Percentiles rank a stretch among this genome's conserved stretches.
Evolutionary conservation across 1,140 invertebrate species (phyloP).

Genomic region (Drosophila cardini): DNA sequence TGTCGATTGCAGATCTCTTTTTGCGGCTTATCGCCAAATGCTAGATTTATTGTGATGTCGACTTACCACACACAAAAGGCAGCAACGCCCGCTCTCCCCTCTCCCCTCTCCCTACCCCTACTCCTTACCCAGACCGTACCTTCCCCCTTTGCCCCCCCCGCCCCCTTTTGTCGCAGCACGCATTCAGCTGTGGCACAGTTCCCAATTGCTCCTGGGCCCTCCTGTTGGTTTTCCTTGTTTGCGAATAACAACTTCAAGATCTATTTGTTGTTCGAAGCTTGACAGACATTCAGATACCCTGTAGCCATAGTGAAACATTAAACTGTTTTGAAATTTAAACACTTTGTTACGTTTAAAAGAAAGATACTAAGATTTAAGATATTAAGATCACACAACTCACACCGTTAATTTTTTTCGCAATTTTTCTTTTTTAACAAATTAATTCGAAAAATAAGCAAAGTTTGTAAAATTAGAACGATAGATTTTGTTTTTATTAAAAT

Average conservation of each 20-base stretch:
- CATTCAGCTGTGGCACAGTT: conserved; percentile 48
- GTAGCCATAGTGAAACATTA: background rate
- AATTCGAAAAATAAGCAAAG: too few relatives aligned
- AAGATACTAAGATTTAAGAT: too few relatives aligned
- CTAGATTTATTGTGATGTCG: conserved; percentile 80
- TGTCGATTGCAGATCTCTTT: conserved; percentile 48
- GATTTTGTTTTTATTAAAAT: too few relatives aligned
- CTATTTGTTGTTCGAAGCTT: background rate
- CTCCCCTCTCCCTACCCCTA: background rate
- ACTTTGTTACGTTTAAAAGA: too few relatives aligned
- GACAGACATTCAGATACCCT: background rate
- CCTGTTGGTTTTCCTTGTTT: conserved; percentile 27
- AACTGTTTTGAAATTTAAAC: background rate
- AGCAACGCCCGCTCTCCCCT: background rate
- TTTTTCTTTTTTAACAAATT: too few relatives aligned
- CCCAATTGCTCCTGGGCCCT: conserved; percentile 30
- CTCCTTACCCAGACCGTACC: too few relatives aligned
- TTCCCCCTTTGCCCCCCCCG: background rate
- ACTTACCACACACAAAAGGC: conserved; percentile 41
- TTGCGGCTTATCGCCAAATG: conserved; percentile 48
- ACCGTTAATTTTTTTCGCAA: too few relatives aligned
- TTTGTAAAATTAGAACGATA: too few relatives aligned
- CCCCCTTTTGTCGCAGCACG: conserved; percentile 12
- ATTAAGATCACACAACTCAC: too few relatives aligned
- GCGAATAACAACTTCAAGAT: conserved; percentile 14